phyloP scores from a whole-genome alignment of 2,797 vertebrate genomes.

The Artibeus jamaicensis region DNA sequence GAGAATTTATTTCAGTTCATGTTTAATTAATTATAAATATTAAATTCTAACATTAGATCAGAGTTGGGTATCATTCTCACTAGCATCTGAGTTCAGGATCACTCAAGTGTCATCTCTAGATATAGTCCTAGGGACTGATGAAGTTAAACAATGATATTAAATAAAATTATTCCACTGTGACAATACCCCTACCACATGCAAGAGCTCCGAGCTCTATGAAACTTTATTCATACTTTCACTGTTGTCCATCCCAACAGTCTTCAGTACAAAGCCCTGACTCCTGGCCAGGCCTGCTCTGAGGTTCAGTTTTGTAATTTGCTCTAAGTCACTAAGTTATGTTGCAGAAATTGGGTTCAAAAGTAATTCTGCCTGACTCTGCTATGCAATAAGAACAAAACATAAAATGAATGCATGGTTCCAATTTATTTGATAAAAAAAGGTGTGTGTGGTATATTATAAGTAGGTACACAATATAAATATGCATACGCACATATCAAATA shows the following conservation, averaged over 20 bases:
- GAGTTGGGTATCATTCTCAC: neutral
- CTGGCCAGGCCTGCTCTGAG: neutral
- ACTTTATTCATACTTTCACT: neutral
- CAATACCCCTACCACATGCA: neutral
- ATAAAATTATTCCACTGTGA: neutral
- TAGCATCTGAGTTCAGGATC: neutral
- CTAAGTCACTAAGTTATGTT: neutral
- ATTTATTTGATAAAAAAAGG: neutral
- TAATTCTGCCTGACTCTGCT: neutral
- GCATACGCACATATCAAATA: neutral
- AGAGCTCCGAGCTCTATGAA: neutral
- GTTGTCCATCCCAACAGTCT: neutral
- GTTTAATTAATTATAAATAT: neutral
- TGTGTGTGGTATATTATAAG: neutral
- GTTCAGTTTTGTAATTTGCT: neutral
- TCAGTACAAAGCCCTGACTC: neutral
- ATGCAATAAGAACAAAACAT: neutral
- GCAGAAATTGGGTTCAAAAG: neutral
- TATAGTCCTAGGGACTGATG: neutral
- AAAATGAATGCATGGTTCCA: neutral
- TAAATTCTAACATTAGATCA: neutral
- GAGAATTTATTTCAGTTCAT: neutral
- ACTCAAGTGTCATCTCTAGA: neutral
- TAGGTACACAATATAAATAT: neutral
- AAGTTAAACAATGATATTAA: neutral